Base-by-base conservation (phyloP, 30 jellyfish, hydroid and myxozoan genomes). In the Haliclystus octoradiatus region DNA sequence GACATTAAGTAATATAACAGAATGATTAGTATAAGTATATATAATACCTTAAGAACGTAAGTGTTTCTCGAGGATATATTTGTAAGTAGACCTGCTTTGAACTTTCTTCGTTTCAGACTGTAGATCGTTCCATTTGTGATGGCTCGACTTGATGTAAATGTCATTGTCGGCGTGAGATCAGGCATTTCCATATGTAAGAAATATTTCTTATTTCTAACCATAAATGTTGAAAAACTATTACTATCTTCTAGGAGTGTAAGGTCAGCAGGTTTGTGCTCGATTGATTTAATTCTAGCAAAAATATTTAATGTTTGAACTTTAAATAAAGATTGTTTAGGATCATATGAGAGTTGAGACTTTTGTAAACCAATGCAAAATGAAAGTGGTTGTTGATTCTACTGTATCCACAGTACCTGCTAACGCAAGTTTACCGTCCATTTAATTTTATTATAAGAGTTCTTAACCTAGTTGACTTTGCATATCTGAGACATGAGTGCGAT, bases 331-430 rank as follows among this genome's bases (percentile, higher is more conserved):
- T 85, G 33, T 35, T 64, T 28, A 2, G 98, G 98, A 63, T 89
- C 76, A 50, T 68, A 89, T 49, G 35, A 81, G 93, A 89, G 76
- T 63, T 79, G 71, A 89, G 23, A 89, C 98, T 26, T 93, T 78
- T 2, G 98, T 75, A 47, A 89, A 67, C 98, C 98, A 89, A 68
- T 89, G 98, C 24, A 89, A 74, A 26, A 89, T 50, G 28, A 81
- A 53, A 1, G 98, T 89, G 23, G 98, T 89, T 29, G 98, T 53
- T 33, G 86, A 60, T 3, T 95, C 95, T 77, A 89, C 71, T 31
- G 76, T 33, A 27, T 72, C 78, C 0, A 89, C 98, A 14, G 98
- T 89, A 19, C 90, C 81, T 28, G 85, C 95, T 1, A 89, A 71
- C 12, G 93, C 87, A 14, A 76, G 69, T 63, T 89, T 89, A 26